A percentile compares a stretch with the other conserved stretches of the same genome.
Evolutionary conservation across 2,113 vertebrate genomes (phyloP).

Genomic region (Phyllostomus discolor): DNA sequence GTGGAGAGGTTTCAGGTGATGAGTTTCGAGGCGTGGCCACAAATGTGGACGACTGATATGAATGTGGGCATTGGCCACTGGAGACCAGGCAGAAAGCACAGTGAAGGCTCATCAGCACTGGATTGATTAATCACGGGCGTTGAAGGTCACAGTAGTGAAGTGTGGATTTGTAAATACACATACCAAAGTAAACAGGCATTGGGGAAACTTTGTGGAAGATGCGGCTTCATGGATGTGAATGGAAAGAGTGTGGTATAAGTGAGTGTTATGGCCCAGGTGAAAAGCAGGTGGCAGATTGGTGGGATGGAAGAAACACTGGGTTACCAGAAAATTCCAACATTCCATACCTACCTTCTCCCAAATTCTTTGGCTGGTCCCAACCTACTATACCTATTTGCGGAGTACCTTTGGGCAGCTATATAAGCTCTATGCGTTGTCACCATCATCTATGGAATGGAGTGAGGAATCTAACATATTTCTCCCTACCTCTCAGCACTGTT

Average conservation of each 20-base stretch:
- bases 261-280: neutral
- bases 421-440: neutral
- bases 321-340: neutral
- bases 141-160: neutral
- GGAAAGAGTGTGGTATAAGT: neutral
- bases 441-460: neutral
- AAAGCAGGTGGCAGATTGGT: neutral
- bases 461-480: neutral
- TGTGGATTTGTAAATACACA: neutral
- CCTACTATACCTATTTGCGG: neutral
- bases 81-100: neutral
- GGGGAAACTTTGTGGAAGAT: neutral
- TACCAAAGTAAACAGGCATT: neutral
- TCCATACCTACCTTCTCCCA: neutral
- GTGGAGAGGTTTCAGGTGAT: neutral
- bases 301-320: neutral
- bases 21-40: conserved; percentile 32
- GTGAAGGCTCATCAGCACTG: neutral
- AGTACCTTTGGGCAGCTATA: neutral
- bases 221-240: neutral
- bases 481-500: neutral
- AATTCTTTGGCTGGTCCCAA: neutral
- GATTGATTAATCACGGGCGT: neutral
- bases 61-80: neutral
- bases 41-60: neutral